These are phyloP conservation scores for Scomber scombrus DNA, from an alignment of 2,113 vertebrate species.

Conservation along the genomic window DNA sequence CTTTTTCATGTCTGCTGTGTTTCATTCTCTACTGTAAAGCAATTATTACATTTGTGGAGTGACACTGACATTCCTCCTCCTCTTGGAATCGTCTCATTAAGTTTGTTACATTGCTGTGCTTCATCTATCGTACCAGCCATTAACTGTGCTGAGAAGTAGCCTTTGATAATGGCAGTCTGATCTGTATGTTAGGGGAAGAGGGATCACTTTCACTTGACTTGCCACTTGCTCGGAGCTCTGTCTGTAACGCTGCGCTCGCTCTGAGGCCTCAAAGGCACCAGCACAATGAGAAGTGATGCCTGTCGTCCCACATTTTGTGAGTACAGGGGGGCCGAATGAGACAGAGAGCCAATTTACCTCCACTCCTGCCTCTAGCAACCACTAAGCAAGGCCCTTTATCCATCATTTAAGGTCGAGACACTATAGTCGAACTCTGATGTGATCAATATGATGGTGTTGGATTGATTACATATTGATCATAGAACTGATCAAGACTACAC, in stretches of 20 bases:
- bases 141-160: constrained; percentile 34
- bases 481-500: neutral
- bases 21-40: constrained; percentile 13
- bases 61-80: constrained; percentile 23
- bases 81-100: constrained; percentile 38
- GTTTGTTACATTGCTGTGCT: constrained; percentile 11
- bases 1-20: neutral
- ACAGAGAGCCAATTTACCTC: constrained; percentile 19
- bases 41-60: constrained; percentile 10
- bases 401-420: too few relatives aligned
- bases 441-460: neutral
- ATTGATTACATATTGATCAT: neutral
- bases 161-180: constrained; percentile 49
- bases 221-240: constrained; percentile 52
- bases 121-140: constrained; percentile 22
- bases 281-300: constrained; percentile 76
- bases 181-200: constrained; percentile 41
- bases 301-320: constrained; percentile 65
- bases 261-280: constrained; percentile 61
- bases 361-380: neutral
- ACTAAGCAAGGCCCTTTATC: constrained; percentile 17
- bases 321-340: constrained; percentile 16
- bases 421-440: too few relatives aligned
- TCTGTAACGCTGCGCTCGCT: constrained; percentile 56
- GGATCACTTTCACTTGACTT: constrained; percentile 72